Conservation (phyloP, 2,888 invertebrate genomes). For the Philonicus albiceps region DNA sequence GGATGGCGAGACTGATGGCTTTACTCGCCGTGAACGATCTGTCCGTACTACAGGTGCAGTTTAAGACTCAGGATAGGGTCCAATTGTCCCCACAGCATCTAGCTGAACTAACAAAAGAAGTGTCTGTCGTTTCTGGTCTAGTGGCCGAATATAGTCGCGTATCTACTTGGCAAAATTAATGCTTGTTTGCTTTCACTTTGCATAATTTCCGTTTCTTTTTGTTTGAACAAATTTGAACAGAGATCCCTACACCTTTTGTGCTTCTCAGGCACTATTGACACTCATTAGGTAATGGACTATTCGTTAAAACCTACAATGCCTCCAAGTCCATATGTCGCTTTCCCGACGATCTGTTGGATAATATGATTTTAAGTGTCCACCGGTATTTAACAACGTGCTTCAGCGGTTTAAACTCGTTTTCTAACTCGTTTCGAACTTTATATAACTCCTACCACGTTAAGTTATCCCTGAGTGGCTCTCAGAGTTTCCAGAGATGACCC, state of each 20-base stretch:
- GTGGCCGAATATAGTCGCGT: neutral
- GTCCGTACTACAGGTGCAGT: neutral
- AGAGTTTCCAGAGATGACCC: neutral
- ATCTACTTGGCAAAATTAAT: constrained; percentile 13
- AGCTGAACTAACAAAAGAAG: neutral
- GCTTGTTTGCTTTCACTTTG: constrained; percentile 40
- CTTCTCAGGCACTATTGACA: constrained; percentile 3
- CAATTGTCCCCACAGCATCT: neutral
- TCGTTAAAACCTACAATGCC: neutral
- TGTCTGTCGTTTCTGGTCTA: constrained; percentile 13
- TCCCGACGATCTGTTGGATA: neutral
- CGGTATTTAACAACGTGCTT: constrained; percentile 10
- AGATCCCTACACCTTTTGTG: neutral
- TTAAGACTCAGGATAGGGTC: constrained; percentile 3
- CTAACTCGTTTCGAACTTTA: constrained; percentile 34
- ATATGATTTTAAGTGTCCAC: neutral
- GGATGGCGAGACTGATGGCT: constrained; percentile 23
- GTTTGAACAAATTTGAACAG: constrained; percentile 18
- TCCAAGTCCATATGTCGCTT: neutral
- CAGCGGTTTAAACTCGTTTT: constrained; percentile 31
- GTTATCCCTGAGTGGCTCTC: constrained; percentile 3
- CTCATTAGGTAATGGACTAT: constrained; percentile 33
- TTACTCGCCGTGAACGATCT: neutral
- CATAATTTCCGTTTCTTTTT: constrained; percentile 22
- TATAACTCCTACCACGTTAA: constrained; percentile 33